Evolutionary conservation across 2,797 vertebrate genomes (phyloP), one percentile per base, ranked within the genome.

Genomic region (Hydrolagus colliei): DNA sequence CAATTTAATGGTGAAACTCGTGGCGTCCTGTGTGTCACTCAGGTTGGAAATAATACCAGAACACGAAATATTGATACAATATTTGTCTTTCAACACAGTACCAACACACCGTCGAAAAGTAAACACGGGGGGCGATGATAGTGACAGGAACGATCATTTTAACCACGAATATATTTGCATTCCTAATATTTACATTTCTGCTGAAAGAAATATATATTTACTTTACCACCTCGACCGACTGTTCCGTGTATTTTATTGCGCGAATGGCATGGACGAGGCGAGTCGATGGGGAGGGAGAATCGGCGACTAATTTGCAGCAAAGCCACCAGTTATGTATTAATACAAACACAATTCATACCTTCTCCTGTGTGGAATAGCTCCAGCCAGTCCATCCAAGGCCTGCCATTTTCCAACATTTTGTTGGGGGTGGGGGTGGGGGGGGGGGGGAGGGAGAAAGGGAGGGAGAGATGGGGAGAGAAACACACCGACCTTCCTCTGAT

Each of bases 261-360:
- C 4, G 16, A 0, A 63, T 4, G 14, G 65, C 62, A 63, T 5
- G 84, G 52, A 86, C 74, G n/a, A 73, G 87, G 85, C 85, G 72
- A 59, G 32, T 59, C 2, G 4, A 6, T 52, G 41, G 41, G 41
- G 41, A 11, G 73, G 59, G 18, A 68, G 65, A 27, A 27, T 27
- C 27, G 16, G 41, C 0, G 41, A 1, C 41, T 71, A 41, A 35
- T 71, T 71, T 71, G 62, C n/a, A 68, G 79, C 27, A 84, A 71
- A 84, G 9, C 32, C 68, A 71, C 52, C 79, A 35, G 65, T 84
- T 0, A 65, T 76, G 13, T 27, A 27, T 27, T 27, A 10, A 0
- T 71, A 59, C 72, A 9, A 73, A 67, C 78, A 18, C 2, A 22
- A 27, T 65, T 86, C 78, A 18, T 89, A 91, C 89, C 89, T 91